Evolutionary conservation across 2,113 vertebrate genomes (phyloP).

Genomic region (Zosterops japonicus): DNA sequence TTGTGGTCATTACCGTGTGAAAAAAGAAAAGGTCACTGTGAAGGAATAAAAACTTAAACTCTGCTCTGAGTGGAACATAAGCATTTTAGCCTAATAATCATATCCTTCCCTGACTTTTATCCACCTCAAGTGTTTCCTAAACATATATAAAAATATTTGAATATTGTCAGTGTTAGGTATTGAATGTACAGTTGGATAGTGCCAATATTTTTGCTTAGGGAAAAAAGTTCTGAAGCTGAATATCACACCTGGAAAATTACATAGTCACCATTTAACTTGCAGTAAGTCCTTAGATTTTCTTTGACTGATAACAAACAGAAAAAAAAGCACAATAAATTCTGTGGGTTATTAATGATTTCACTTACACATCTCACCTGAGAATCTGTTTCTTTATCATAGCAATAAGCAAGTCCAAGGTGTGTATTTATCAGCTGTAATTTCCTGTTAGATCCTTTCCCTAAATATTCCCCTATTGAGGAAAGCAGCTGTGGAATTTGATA

Average conservation of each 20-base stretch:
- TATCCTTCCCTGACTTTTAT: neutral
- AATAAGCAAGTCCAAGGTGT: neutral
- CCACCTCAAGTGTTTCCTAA: neutral
- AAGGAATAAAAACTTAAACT: neutral
- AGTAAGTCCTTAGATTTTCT: neutral
- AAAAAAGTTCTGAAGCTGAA: neutral
- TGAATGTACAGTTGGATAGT: neutral
- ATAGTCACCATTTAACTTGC: neutral
- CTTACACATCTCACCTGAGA: neutral
- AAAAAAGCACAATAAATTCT: neutral
- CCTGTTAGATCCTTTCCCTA: neutral
- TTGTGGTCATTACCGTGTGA: neutral
- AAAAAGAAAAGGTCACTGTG: neutral
- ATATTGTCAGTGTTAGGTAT: neutral
- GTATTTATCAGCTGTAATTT: conserved; percentile 3
- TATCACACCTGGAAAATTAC: neutral
- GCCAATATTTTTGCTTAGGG: neutral
- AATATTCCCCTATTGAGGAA: neutral
- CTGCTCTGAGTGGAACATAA: neutral
- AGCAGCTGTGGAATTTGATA: neutral
- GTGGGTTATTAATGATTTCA: neutral
- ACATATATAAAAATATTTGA: neutral
- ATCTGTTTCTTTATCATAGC: neutral
- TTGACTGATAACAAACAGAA: neutral
- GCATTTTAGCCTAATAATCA: neutral